Base-by-base conservation (phyloP, 2,888 invertebrate genomes). In the Helicoverpa assulta region DNA sequence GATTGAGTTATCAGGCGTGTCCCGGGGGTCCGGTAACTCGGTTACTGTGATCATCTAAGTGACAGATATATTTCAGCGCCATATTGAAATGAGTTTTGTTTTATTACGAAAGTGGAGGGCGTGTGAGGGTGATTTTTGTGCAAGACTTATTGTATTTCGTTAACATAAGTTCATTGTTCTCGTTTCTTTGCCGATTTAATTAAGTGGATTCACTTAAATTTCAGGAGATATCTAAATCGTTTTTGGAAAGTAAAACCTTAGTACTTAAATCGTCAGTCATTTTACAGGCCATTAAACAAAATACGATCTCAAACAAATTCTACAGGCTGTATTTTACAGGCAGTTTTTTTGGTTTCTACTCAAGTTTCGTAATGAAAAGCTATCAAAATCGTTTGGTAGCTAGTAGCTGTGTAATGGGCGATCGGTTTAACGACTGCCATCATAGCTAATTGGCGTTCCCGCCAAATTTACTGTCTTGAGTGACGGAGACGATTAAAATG, bases 1-100 rank as follows among this genome's bases (percentile, higher is more conserved):
- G 81, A 86, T 85, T 72, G 74, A 83, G 83, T 86, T 82, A 77
- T 81, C 78, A 62, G 14, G 37, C 54, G 51, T 29, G 19, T 73
- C 66, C 67, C 55, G 5, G 16, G 29, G 40, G 43, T 40, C 26
- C 47, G 19, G 26, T 76, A 67, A 80, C 67, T 59, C 37, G 19
- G 67, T 73, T 65, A 76, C 55, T 37, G 43, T 67, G 53, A 65
- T 76, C 73, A 76, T 67, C 29, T 70, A n/a, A 50, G 40, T 54
- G 47, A 29, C 54, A 65, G 43, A 65, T 62, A 69, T 56, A 21
- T 76, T 60, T 63, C 63, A 71, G 76, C 18, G 47, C 37, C 40
- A 18, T 67, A 67, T 56, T 77, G 76, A 58, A 66, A 58, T 58
- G 21, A 52, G n/a, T 43, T 54, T 64, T 60, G 19, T n/a, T n/a